These are phyloP conservation scores for Chrosomus eos DNA, from an alignment of 2,797 vertebrate species.

Conservation along the genomic window DNA sequence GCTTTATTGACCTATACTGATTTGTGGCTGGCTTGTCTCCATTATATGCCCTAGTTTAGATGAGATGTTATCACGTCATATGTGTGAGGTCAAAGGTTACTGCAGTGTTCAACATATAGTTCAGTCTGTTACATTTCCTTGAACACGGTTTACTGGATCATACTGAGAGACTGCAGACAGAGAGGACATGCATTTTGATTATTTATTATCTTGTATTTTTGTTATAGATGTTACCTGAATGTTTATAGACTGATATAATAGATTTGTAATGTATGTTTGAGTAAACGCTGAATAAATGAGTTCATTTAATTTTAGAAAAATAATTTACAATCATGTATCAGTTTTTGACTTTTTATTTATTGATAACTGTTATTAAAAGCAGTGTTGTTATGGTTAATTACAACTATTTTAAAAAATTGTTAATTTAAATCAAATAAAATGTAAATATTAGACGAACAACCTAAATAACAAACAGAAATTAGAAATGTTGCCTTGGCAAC, in stretches of 20 bases:
- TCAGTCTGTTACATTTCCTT: background rate
- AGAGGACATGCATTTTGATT: background rate
- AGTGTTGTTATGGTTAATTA: background rate
- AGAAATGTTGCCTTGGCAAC: background rate
- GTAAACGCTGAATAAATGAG: background rate
- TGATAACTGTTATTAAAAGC: background rate
- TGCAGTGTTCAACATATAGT: background rate
- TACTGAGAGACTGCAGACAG: background rate
- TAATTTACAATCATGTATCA: background rate
- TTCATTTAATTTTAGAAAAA: background rate
- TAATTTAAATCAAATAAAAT: background rate
- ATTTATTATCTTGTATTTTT: background rate
- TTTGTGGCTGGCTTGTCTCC: background rate
- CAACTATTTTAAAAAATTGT: background rate
- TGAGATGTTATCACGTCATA: slow-evolving; percentile 35
- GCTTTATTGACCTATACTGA: slow-evolving; percentile 5
- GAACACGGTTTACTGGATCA: background rate
- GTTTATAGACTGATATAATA: background rate
- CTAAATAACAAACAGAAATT: background rate
- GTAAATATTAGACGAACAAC: background rate
- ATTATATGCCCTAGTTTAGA: background rate
- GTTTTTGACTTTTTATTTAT: background rate
- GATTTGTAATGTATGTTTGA: background rate
- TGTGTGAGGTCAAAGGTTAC: slow-evolving; percentile 41
- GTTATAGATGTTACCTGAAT: background rate